Evolutionary conservation across 2,888 invertebrate species (phyloP), one percentile per base, ranked within the genome.

Genomic region (Gryllus longicercus): DNA sequence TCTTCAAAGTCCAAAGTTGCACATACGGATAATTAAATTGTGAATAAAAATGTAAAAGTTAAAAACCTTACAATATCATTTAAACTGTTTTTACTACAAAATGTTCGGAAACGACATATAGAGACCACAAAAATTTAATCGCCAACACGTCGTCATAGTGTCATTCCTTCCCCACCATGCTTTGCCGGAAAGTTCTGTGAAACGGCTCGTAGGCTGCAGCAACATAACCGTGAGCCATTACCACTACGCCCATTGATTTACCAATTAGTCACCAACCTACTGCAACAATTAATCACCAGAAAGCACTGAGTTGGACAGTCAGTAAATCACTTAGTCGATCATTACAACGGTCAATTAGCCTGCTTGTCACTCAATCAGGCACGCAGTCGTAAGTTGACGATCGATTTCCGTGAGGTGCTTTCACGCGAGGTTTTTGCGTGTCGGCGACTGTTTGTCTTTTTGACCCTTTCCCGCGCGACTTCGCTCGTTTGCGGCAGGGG

Each of bases 281-380:
- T 63, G 16, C 16, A 63, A 63, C 63, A 63, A 63, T 63, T 63
- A 63, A 63, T 63, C 63, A 63, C 63, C n/a, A 63, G 16, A 14
- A 63, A 63, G 63, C n/a, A 14, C 16, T 63, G 63, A 63, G 63
- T 63, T 63, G 63, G 63, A 63, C 63, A 63, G 63, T 63, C 63
- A 63, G 63, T 63, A 63, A 63, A 63, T 63, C 63, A 63, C 63
- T 63, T 63, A 63, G 63, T 63, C 63, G 63, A 63, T 63, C 63
- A 63, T 14, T 63, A 63, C 63, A 63, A 63, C 63, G n/a, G 63
- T n/a, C 63, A 63, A 63, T 16, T 63, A 63, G 63, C 63, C n/a
- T 8, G 63, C n/a, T 63, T 63, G 63, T 63, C 63, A 63, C 63
- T 63, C 63, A 63, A 63, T 63, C 63, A 63, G n/a, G n/a, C n/a